Percentiles rank a stretch among this genome's conserved stretches.
Evolutionary conservation across 2,113 vertebrate genomes (phyloP).

Genomic region (Neodon shergylaensis): DNA sequence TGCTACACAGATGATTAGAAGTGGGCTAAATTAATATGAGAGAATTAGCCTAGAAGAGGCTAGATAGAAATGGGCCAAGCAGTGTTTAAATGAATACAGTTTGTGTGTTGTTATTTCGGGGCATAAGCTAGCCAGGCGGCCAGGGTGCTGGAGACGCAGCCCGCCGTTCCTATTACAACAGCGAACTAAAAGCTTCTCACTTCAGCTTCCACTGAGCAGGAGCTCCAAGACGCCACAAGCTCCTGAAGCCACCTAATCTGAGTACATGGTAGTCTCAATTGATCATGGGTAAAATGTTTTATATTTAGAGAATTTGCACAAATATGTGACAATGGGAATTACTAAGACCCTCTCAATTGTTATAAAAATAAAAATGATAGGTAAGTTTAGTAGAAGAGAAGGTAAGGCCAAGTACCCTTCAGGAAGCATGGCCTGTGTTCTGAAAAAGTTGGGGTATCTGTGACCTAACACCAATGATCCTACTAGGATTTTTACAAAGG

Average conservation of each 20-base stretch:
- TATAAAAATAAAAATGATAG: background rate
- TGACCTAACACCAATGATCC: background rate
- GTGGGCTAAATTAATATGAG: too few relatives aligned
- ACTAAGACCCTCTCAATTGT: background rate
- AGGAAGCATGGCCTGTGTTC: background rate
- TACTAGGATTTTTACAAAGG: background rate
- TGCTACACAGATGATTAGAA: too few relatives aligned
- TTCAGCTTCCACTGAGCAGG: background rate
- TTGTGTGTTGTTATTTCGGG: too few relatives aligned
- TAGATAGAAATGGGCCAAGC: too few relatives aligned
- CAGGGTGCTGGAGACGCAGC: too few relatives aligned
- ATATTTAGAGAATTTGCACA: background rate
- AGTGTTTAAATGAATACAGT: too few relatives aligned
- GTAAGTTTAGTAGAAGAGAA: background rate
- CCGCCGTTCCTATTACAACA: too few relatives aligned
- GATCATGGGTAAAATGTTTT: background rate
- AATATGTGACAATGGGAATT: background rate
- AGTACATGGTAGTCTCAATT: background rate
- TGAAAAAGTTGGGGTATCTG: fast-evolving
- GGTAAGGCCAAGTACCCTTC: background rate
- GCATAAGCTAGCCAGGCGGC: too few relatives aligned
- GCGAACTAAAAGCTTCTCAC: background rate
- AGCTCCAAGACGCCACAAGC: background rate
- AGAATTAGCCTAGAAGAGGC: too few relatives aligned
- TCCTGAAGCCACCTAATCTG: background rate